Conservation (phyloP, 2,888 invertebrate species). For the Rhagonycha lutea region DNA sequence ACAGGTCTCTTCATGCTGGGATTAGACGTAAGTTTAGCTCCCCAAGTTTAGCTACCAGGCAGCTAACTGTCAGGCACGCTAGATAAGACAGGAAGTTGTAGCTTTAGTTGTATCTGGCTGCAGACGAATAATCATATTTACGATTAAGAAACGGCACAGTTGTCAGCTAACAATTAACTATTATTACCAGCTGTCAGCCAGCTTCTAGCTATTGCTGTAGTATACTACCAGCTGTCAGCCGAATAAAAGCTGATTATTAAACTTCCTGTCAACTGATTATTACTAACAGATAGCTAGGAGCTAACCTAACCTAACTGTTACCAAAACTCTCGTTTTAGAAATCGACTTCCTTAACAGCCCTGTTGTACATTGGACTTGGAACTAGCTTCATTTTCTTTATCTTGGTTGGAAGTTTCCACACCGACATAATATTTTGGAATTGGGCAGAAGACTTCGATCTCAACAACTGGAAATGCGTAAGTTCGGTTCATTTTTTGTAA, state of each 20-base stretch:
- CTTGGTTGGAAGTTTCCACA: slow-evolving; percentile 51
- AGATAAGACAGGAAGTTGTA: too few species aligned
- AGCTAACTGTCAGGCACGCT: too few species aligned
- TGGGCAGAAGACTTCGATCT: slow-evolving; percentile 49
- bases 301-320: neutral
- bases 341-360: slow-evolving; percentile 50
- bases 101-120: too few species aligned
- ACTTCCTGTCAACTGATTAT: neutral
- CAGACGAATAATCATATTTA: too few species aligned
- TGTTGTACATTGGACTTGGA: slow-evolving; percentile 47
- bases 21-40: slow-evolving; percentile 57
- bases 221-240: too few species aligned
- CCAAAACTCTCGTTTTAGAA: slow-evolving; percentile 46
- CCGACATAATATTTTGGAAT: slow-evolving; percentile 51
- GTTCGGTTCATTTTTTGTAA: slow-evolving; percentile 3
- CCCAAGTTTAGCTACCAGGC: too few species aligned
- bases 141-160: too few species aligned
- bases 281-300: too few species aligned
- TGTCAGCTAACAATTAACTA: too few species aligned
- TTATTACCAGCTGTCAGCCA: too few species aligned
- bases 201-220: too few species aligned
- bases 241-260: neutral
- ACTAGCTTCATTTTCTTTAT: slow-evolving; percentile 52
- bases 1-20: slow-evolving; percentile 68
- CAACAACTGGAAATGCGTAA: slow-evolving; percentile 46